Percentiles rank a stretch among this genome's conserved stretches.
Evolutionary conservation across 2,888 invertebrate genomes (phyloP).

Genomic region (Sisyra terminalis): DNA sequence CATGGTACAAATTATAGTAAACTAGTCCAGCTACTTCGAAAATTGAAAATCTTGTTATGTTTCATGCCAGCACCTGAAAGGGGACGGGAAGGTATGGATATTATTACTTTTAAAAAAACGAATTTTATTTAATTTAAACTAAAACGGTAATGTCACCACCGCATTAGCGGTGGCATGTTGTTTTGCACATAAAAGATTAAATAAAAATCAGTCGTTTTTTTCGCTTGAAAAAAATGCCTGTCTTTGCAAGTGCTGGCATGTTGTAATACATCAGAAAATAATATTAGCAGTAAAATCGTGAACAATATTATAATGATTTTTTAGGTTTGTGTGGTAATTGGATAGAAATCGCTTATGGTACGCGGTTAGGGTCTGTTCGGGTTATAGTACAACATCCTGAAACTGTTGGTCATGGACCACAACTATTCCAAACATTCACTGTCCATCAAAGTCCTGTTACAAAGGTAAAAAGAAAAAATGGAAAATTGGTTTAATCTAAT

Average conservation of each 20-base stretch:
- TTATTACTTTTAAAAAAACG: not conserved
- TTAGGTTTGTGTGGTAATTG: conserved; percentile 92
- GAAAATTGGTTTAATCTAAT: not conserved
- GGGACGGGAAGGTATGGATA: conserved; percentile 38
- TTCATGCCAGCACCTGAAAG: conserved; percentile 43
- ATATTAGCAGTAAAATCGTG: not conserved
- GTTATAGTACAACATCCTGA: conserved; percentile 99
- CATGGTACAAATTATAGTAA: too few relatives aligned
- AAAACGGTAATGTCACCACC: not conserved
- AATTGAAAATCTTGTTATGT: conserved; percentile 22
- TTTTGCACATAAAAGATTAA: not conserved
- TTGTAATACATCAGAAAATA: conserved; percentile 1
- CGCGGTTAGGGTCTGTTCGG: conserved; percentile 84
- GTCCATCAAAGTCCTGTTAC: conserved; percentile 93
- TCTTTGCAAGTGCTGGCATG: conserved; percentile 7
- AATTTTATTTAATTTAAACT: not conserved
- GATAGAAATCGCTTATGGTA: conserved; percentile 99
- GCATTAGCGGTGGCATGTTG: not conserved
- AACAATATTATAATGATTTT: not conserved
- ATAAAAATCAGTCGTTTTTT: not conserved
- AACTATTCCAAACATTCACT: conserved; percentile 94
- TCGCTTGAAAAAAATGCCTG: not conserved
- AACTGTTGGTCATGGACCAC: conserved; percentile 95
- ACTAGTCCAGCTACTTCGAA: too few relatives aligned
- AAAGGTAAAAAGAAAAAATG: conserved; percentile 43